Evolutionary conservation across 2,888 invertebrate species (phyloP).

Genomic region (Agrochola lota): DNA sequence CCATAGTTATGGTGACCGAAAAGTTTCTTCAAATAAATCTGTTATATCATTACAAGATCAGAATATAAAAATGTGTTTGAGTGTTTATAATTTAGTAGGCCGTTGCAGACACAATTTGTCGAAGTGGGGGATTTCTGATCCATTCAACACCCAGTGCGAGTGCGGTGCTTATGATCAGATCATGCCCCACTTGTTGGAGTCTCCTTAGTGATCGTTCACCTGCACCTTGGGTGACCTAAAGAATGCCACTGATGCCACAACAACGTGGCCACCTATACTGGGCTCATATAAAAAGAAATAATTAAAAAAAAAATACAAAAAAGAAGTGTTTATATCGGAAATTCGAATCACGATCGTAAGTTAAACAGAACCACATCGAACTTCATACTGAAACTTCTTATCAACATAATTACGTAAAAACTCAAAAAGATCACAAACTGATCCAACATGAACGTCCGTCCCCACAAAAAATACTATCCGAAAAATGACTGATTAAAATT

Average conservation of each 20-base stretch:
- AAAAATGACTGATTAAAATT: slow-evolving; percentile 74
- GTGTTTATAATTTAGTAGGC: neutral
- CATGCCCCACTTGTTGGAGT: too few relatives aligned
- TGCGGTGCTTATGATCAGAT: too few relatives aligned
- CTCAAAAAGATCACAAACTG: slow-evolving; percentile 18
- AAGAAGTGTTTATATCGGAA: neutral
- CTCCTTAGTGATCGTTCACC: too few relatives aligned
- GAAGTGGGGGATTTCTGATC: too few relatives aligned
- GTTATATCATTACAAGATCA: neutral
- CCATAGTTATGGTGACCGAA: neutral
- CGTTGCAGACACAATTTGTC: too few relatives aligned
- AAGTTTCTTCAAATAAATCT: neutral
- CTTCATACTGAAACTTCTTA: neutral
- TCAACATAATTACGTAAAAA: slow-evolving; percentile 20
- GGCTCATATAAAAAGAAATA: too few relatives aligned
- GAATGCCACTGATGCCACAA: too few relatives aligned
- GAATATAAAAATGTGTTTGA: neutral
- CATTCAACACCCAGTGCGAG: too few relatives aligned
- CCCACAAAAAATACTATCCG: slow-evolving; percentile 12
- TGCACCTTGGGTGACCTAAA: too few relatives aligned
- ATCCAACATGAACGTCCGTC: neutral
- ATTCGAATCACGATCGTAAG: neutral
- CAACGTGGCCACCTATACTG: too few relatives aligned
- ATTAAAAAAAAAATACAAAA: too few relatives aligned
- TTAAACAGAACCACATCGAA: neutral